Evolutionary conservation across 2,113 vertebrate species (phyloP), one percentile per base, ranked within the genome.

Genomic region (Coryphaenoides rupestris): DNA sequence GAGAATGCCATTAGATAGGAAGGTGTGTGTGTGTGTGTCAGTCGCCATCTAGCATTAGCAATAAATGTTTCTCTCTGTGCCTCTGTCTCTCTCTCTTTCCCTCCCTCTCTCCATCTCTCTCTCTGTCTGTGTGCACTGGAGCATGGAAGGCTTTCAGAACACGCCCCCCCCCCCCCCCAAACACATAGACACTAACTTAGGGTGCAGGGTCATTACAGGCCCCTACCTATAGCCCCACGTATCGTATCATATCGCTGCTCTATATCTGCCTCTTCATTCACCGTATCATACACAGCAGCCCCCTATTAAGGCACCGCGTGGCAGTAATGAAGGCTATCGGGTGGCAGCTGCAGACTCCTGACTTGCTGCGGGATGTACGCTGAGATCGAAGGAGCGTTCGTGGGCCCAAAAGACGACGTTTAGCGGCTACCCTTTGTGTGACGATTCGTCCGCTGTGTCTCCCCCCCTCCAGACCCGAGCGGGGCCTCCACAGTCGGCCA

Each of bases 61-160:
- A 78, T 89, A 79, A 88, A 87, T 83, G 60, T 79, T 73, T 55
- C 70, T 72, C 55, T 66, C 62, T 78, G 76, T 80, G 74, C 65
- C 66, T 26, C 24, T 26, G 3, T 26, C 24, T 26, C 24, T 26
- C 24, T 26, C 24, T 26, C 24, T 26, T 6, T 26, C 24, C 6
- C 24, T 26, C 24, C 6, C 24, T 26, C 24, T 26, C 24, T 26
- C 24, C 6, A 3, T 26, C 24, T 26, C 24, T 26, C 24, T 26
- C 24, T 26, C 24, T 26, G 3, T 26, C 24, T 26, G 3, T 26
- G 3, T 40, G 86, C 86, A 62, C 80, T 90, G 85, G 68, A 86
- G 88, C 87, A 70, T 90, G 87, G 86, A 87, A 87, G 81, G 83
- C 89, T 90, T 90, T 88, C 81, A 87, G 85, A 85, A 84, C 76